Evolutionary conservation across 2,888 invertebrate genomes (phyloP), one percentile per base, ranked within the genome.

Genomic region (Elysia crispata): DNA sequence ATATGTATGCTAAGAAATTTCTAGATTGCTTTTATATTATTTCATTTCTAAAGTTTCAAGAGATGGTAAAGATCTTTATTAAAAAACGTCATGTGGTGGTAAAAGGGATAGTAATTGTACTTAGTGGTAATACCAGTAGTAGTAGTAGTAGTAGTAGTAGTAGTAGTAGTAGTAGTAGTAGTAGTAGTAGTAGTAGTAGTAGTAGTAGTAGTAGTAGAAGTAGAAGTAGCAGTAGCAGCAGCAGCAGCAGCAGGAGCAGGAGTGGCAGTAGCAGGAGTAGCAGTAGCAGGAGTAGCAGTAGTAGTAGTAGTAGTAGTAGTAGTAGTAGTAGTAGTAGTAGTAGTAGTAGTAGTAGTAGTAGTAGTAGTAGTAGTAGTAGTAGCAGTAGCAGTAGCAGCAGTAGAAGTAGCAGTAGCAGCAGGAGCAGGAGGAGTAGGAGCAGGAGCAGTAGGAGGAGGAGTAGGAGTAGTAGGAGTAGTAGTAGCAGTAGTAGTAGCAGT

Each of bases 401-500:
- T 41, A 41, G 41, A 6, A 41, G 41, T 41, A 41, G 41, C n/a
- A 67, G 11, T 28, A 67, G 25, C 25, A 66, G 66, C 25, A 66
- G 66, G 13, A 66, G 66, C 25, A 66, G 66, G 13, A 66, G 25
- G 13, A 23, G 18, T 66, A 3, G 5, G n/a, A n/a, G n/a, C n/a
- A n/a, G n/a, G n/a, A n/a, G n/a, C n/a, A n/a, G n/a, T n/a, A n/a
- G n/a, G n/a, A n/a, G n/a, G n/a, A n/a, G n/a, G n/a, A n/a, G n/a
- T n/a, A n/a, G n/a, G n/a, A 67, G 11, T 28, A 67, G 25, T 66
- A 66, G 66, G 13, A 66, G 66, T 66, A 66, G 66, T 66, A 66
- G 66, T 66, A 66, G 25, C 25, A 23, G 18, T 66, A 3, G 5
- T 6, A 6, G 11, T 11, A 6, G 11, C 11, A 6, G 11, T 41